These are phyloP conservation scores for Drosophila ercepeae DNA, from an alignment of 1,140 invertebrate species.

Conservation along the genomic window DNA sequence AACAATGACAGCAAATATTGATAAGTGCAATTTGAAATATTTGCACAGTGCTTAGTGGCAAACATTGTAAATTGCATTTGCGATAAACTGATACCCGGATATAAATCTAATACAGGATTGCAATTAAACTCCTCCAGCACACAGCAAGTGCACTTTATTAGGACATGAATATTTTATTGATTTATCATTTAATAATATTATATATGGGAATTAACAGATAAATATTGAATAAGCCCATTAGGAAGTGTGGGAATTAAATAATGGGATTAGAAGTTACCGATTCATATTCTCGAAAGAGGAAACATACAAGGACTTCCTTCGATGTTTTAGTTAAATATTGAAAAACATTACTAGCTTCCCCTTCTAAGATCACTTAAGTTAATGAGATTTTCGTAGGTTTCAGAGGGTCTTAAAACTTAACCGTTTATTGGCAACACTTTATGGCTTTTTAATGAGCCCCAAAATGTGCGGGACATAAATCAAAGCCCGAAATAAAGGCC, in stretches of 20 bases:
- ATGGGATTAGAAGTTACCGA: too few relatives aligned
- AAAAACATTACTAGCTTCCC: not conserved
- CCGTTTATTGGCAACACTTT: conserved; percentile 36
- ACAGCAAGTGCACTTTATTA: not conserved
- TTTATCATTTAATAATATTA: not conserved
- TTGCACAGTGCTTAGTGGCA: conserved; percentile 30
- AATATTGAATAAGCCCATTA: not conserved
- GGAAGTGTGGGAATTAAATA: not conserved
- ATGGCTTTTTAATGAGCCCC: conserved; percentile 69
- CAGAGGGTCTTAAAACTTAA: conserved; percentile 6
- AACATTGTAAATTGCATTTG: conserved; percentile 27
- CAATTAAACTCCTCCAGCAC: too few relatives aligned
- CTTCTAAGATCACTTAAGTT: conserved; percentile 18
- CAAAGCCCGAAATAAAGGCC: conserved; percentile 20
- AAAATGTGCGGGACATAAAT: conserved; percentile 60
- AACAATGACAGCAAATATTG: conserved; percentile 39
- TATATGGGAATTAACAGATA: not conserved
- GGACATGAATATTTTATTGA: not conserved
- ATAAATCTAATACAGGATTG: not conserved
- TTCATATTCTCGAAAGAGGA: too few relatives aligned
- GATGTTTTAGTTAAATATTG: too few relatives aligned
- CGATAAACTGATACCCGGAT: conserved; percentile 12
- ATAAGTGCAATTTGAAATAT: conserved; percentile 45
- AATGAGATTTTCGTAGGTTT: conserved; percentile 47
- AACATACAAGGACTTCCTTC: too few relatives aligned